Percentiles rank a stretch among this genome's conserved stretches.
Evolutionary conservation across 2,888 invertebrate species (phyloP).

Genomic region (Troides helena): DNA sequence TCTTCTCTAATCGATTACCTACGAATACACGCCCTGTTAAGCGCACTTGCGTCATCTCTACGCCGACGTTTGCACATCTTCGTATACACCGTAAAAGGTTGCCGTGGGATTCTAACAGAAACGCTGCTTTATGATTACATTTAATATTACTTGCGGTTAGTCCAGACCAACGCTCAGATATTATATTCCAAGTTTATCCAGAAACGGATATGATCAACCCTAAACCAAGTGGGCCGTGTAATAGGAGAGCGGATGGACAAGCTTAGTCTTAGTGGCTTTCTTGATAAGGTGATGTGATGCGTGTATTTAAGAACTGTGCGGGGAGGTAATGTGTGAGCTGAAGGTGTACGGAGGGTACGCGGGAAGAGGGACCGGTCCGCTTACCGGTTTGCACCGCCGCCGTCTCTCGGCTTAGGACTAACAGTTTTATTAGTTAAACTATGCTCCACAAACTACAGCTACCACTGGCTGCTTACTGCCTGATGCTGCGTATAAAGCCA

Average conservation of each 20-base stretch:
- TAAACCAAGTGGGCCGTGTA: slow-evolving; percentile 55
- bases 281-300: slow-evolving; percentile 73
- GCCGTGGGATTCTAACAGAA: slow-evolving; percentile 14
- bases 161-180: slow-evolving; percentile 50
- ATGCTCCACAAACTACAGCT: slow-evolving; percentile 73
- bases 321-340: slow-evolving; percentile 45
- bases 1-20: slow-evolving; percentile 61
- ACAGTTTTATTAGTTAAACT: slow-evolving; percentile 77
- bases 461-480: slow-evolving; percentile 50
- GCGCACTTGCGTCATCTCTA: slow-evolving; percentile 54
- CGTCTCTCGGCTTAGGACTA: slow-evolving; percentile 65
- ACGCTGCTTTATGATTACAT: slow-evolving; percentile 31
- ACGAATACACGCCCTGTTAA: slow-evolving; percentile 56
- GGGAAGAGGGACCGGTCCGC: slow-evolving; percentile 65
- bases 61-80: slow-evolving; percentile 32
- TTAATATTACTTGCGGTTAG: slow-evolving; percentile 64
- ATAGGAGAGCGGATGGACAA: slow-evolving; percentile 69
- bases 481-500: slow-evolving; percentile 41
- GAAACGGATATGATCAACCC: slow-evolving; percentile 62
- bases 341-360: slow-evolving; percentile 44
- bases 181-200: slow-evolving; percentile 61
- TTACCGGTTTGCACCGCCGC: slow-evolving; percentile 74
- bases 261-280: slow-evolving; percentile 63
- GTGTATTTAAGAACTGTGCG: slow-evolving; percentile 70
- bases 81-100: slow-evolving; percentile 29